Base-by-base conservation (phyloP, 2,888 invertebrate species). In the Sarcophaga carnaria region DNA sequence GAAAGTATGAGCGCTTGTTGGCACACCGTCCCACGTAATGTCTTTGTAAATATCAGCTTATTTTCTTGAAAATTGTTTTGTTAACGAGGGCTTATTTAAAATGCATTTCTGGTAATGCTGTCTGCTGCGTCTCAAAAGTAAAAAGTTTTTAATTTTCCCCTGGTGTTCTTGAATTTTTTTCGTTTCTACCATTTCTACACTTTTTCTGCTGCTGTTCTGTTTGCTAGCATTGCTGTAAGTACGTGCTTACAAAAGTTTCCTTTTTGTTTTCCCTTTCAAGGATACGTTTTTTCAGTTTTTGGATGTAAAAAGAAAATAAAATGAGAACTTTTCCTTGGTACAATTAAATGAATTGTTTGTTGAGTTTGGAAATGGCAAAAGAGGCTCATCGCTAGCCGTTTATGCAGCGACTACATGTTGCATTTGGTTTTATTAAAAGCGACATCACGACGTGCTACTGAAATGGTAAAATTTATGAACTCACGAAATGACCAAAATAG, bases 61-160 rank as follows among this genome's bases (percentile, higher is more conserved):
- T 81, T 83, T 81, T 85, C 45, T 12, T 59, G 54, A 59, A 81
- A 81, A 81, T 85, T 85, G 74, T 85, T 85, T 62, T 85, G 81
- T 78, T 81, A 85, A 78, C 85, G 69, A 67, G 69, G 71, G 85
- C 85, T 81, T 85, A 85, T 81, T 85, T 81, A 81, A 74, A 85
- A 85, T 85, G 85, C 81, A 85, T 85, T 85, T 70, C 74, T 78
- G 62, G 69, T 81, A 74, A 85, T 81, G 62, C 20, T 59, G 45
- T 85, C 74, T 76, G 37, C 37, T 37, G 37, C 37, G 37, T 37
- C 37, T 37, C 37, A 37, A 37, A 37, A 8, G n/a, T n/a, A 66
- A 62, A 66, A 70, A 70, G 81, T 85, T 85, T 81, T 82, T 85
- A 85, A 80, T 81, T 85, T 85, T 85, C 75, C 69, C 69, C 69